Base-by-base conservation (phyloP, 2,797 vertebrate species). In the Apodemus agrarius region DNA sequence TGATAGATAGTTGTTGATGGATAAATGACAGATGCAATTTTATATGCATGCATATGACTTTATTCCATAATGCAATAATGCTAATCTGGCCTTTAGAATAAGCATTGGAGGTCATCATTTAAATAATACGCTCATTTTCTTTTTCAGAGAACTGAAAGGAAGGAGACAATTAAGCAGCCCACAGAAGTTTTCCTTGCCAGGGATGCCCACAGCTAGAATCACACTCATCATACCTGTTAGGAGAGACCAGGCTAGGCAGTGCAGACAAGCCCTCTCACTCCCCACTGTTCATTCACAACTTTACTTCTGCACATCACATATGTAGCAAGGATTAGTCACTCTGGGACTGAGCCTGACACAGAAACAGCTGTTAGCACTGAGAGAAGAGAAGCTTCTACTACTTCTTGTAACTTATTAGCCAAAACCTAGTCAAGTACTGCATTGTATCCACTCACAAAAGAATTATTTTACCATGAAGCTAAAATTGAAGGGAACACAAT, bases 51-150 rank as follows among this genome's bases (percentile, higher is more conserved):
- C 54, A 29, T 37, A 37, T 72, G 37, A 54, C 49, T 87, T 72
- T 52, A 87, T 87, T 24, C 0, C 3, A 74, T 2, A 17, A 57
- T 40, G 49, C 59, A 54, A 89, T 90, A 92, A 69, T 52, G 21
- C 54, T 59, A 83, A 87, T 94, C 22, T 80, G 17, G 24, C 86
- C 52, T 92, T 92, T 92, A 81, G 54, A 82, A 63, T 79, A 91
- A 83, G 7, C 22, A 29, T 67, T 61, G 29, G 67, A 92, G 10
- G 24, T 63, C 91, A 26, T 16, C 2, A 72, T 21, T 67, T 78
- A 61, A 2, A 85, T 7, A 76, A 79, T 34, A 69, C 1, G 72
- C 29, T 69, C 6, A 59, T 59, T 90, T 81, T 95, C 10, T 75
- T 76, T 46, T 43, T 59, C 52, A 59, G 37, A 59, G 29, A 46